A percentile compares a stretch with the other conserved stretches of the same genome.
Conservation (phyloP, 2,888 invertebrate genomes). For the Dendrolimus houi region DNA sequence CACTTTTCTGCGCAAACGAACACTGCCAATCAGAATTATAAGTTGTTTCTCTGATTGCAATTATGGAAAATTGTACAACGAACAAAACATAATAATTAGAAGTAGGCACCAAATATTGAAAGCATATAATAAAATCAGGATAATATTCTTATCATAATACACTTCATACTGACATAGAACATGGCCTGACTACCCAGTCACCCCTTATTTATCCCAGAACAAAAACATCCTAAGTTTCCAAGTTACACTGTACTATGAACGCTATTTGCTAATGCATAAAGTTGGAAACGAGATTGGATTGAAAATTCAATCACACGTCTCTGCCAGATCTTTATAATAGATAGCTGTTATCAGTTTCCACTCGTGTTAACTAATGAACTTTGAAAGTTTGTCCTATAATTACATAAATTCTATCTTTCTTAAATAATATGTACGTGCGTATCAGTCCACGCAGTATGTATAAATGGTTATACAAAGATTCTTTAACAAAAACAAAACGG, state of each 20-base stretch:
- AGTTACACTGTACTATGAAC: too few species aligned
- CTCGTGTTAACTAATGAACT: not conserved
- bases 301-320: not conserved
- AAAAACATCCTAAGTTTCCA: not conserved
- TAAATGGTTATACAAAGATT: too few species aligned
- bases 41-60: too few species aligned
- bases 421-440: too few species aligned
- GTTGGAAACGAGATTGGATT: not conserved
- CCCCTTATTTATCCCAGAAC: not conserved
- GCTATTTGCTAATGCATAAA: not conserved
- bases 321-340: not conserved
- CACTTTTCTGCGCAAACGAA: too few species aligned
- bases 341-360: not conserved
- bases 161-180: not conserved
- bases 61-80: too few species aligned
- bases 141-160: not conserved
- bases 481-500: too few species aligned
- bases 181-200: not conserved
- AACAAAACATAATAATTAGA: too few species aligned
- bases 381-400: not conserved
- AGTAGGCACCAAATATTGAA: too few species aligned
- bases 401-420: not conserved
- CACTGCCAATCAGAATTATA: too few species aligned
- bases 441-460: too few species aligned
- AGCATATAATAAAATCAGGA: too few species aligned